Conservation (phyloP, 2,888 invertebrate genomes). For the Auanema freiburgensis region DNA sequence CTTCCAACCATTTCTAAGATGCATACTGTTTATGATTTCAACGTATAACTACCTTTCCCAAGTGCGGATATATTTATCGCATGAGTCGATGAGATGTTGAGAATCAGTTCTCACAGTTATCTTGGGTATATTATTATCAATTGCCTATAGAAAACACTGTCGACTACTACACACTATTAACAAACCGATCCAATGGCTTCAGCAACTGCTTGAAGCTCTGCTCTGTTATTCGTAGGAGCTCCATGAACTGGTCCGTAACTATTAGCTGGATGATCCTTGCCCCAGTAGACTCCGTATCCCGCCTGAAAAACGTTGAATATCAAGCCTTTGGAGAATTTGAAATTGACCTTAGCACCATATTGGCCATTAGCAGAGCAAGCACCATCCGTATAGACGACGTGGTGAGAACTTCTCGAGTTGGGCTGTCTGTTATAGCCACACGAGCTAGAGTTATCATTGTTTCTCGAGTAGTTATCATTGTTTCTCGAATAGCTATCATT, state of each 20-base stretch:
- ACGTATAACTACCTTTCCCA: conserved; percentile 75
- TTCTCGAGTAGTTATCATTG: no score
- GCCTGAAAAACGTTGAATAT: conserved; percentile 21
- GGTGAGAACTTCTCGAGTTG: no score
- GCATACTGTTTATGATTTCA: background rate
- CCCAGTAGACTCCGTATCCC: conserved; percentile 82
- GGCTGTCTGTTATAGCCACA: background rate
- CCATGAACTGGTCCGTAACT: conserved; percentile 51
- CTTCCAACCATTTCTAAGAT: conserved; percentile 77
- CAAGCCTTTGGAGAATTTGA: no score
- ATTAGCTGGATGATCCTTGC: conserved; percentile 71
- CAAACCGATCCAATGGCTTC: conserved; percentile 18
- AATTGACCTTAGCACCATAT: conserved; percentile 23
- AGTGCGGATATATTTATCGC: conserved; percentile 82
- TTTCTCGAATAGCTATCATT: no score
- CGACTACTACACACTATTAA: background rate
- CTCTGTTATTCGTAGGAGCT: conserved; percentile 88
- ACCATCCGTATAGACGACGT: conserved; percentile 57
- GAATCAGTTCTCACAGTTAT: conserved; percentile 87
- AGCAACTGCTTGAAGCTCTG: conserved; percentile 83
- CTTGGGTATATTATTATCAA: conserved; percentile 69
- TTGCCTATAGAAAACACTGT: conserved; percentile 3
- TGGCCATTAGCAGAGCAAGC: conserved; percentile 55
- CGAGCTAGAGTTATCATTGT: no score
- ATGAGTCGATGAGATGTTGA: conserved; percentile 79